These are phyloP conservation scores for Sarcophaga bullata DNA, from an alignment of 1,140 invertebrate species.

Conservation along the genomic window DNA sequence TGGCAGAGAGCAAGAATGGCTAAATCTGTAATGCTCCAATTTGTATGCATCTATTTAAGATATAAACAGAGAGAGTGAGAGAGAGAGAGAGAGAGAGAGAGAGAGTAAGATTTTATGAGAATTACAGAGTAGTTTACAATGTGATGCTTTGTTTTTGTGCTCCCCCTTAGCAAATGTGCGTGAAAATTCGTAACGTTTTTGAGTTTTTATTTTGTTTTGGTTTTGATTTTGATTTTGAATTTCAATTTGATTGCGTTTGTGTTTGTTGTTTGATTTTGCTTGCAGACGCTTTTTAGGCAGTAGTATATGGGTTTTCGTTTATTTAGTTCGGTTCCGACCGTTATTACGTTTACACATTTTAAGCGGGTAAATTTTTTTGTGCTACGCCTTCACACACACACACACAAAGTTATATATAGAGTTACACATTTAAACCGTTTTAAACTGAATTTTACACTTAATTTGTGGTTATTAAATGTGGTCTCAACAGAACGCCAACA, in stretches of 20 bases:
- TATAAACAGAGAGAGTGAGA: background rate
- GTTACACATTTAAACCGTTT: no score
- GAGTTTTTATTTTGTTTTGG: background rate
- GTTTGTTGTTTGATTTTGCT: background rate
- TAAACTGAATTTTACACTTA: no score
- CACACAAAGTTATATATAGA: no score
- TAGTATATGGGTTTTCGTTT: background rate
- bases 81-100: background rate
- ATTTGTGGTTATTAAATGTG: no score
- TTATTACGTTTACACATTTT: slow-evolving; percentile 14
- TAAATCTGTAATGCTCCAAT: background rate
- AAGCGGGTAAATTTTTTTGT: background rate
- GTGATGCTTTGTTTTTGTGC: background rate
- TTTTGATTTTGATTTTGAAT: background rate
- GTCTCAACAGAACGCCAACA: no score
- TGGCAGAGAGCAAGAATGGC: background rate
- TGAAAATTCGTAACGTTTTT: slow-evolving; percentile 14
- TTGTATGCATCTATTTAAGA: background rate
- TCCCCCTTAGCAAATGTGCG: background rate
- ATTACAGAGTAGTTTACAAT: background rate
- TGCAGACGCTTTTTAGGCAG: background rate
- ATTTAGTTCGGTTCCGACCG: slow-evolving; percentile 17
- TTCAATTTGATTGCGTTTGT: background rate
- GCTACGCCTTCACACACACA: no score
- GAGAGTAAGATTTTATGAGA: background rate